Conservation (phyloP, 2,113 vertebrate species). For the Tinamus guttatus region DNA sequence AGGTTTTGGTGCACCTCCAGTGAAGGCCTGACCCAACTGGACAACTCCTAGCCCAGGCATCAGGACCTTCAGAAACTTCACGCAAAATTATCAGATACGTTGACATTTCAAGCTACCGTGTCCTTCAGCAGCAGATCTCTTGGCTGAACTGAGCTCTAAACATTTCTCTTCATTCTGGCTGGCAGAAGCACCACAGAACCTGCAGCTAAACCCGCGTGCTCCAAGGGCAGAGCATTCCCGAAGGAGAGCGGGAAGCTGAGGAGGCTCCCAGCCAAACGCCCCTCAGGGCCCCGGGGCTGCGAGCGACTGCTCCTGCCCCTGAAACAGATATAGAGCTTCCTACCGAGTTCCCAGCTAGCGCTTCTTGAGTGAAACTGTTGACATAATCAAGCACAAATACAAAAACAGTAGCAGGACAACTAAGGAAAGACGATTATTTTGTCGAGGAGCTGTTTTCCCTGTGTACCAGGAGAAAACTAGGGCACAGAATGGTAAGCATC, state of each 20-base stretch:
- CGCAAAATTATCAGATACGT: background rate
- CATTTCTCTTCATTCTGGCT: background rate
- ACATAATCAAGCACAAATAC: background rate
- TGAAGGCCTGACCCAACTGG: background rate
- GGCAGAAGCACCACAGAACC: background rate
- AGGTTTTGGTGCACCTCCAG: background rate
- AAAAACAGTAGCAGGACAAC: background rate
- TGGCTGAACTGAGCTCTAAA: background rate
- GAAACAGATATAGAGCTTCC: background rate
- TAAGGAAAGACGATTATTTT: conserved; percentile 31
- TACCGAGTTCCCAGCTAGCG: background rate
- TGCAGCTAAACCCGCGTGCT: background rate
- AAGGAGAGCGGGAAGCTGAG: background rate
- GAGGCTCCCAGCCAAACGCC: background rate
- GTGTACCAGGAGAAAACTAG: conserved; percentile 36
- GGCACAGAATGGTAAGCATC: conserved; percentile 25
- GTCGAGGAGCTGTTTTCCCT: conserved; percentile 3
- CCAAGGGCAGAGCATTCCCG: background rate
- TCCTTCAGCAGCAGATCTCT: background rate
- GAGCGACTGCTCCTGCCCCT: background rate
- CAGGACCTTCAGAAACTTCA: background rate
- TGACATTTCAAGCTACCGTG: background rate
- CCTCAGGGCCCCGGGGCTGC: background rate
- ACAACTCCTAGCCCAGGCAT: background rate
- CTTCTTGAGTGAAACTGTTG: conserved; percentile 6